phyloP scores from a whole-genome alignment of 2,797 vertebrate genomes.

The Percopsis omiscomaycus region DNA sequence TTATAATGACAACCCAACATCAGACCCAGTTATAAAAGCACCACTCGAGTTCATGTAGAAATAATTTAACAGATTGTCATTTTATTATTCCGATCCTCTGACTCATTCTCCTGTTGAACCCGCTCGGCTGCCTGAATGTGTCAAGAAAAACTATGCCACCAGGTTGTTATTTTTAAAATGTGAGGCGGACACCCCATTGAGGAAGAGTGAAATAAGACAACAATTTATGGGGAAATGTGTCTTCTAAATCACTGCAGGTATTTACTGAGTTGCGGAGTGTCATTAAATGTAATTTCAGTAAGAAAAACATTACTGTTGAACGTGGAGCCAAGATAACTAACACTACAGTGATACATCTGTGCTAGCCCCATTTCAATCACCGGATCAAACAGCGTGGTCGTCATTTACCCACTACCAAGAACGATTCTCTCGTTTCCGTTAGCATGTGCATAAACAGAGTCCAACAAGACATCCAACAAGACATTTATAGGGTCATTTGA shows the following conservation, averaged over 20 bases:
- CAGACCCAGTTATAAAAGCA: constrained; percentile 15
- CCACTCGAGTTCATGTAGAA: not conserved
- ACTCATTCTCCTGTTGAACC: not conserved
- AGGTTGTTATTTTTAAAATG: not conserved
- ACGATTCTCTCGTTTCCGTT: not conserved
- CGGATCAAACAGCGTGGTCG: too few species aligned
- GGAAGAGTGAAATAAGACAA: not conserved
- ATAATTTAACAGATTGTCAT: too few species aligned
- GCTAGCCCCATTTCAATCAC: not conserved
- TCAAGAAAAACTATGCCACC: not conserved
- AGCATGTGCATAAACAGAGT: not conserved
- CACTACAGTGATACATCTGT: not conserved
- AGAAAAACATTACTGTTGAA: not conserved
- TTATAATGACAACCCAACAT: constrained; percentile 29
- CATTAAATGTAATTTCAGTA: not conserved
- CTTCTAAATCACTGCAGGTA: not conserved
- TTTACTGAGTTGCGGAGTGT: not conserved
- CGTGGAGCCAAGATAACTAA: not conserved
- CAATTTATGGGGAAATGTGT: not conserved
- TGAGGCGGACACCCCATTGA: not conserved
- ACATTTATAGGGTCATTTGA: not conserved
- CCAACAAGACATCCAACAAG: not conserved
- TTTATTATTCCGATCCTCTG: not conserved
- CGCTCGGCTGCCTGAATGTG: not conserved
- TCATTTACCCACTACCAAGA: not conserved